A percentile compares a stretch with the other conserved stretches of the same genome.
These are phyloP conservation scores for Drosophila parvula DNA, from an alignment of 1,140 invertebrate species.

Conservation along the genomic window DNA sequence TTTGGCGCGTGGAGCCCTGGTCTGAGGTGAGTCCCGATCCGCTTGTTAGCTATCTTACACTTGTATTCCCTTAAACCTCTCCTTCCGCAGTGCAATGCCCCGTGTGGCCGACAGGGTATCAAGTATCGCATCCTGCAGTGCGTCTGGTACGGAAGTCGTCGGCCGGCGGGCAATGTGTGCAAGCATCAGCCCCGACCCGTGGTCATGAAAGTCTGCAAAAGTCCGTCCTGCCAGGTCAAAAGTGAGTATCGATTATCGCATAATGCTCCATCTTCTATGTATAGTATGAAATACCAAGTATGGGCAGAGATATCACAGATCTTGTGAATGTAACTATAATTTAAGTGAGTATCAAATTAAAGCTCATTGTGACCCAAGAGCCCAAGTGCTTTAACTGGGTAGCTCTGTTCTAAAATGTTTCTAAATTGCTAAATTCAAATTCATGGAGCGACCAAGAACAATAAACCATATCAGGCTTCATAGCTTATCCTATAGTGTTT, in stretches of 20 bases:
- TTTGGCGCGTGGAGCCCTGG: conserved; percentile 94
- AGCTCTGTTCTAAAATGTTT: no score
- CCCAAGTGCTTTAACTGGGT: no score
- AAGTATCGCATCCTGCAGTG: conserved; percentile 94
- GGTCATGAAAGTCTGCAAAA: conserved; percentile 91
- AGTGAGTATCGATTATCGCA: conserved; percentile 60
- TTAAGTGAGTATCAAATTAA: no score
- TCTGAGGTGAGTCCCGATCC: conserved; percentile 88
- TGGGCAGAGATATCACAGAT: no score
- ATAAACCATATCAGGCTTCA: no score
- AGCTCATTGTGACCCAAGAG: no score
- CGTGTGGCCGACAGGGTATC: conserved; percentile 89
- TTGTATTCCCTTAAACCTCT: conserved; percentile 17
- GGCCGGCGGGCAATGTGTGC: conserved; percentile 92
- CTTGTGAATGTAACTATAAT: no score
- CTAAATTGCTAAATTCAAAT: no score
- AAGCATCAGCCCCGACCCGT: conserved; percentile 89
- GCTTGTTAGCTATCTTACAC: conserved; percentile 30
- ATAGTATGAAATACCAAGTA: background rate
- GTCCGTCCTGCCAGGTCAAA: conserved; percentile 86
- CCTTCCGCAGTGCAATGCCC: conserved; percentile 89
- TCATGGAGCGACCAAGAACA: no score
- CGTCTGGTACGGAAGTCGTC: conserved; percentile 93
- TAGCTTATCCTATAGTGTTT: no score
- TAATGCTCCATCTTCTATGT: background rate